These are phyloP conservation scores for Lissonota sp. DNA, from an alignment of 2,888 invertebrate genomes.

Conservation along the genomic window DNA sequence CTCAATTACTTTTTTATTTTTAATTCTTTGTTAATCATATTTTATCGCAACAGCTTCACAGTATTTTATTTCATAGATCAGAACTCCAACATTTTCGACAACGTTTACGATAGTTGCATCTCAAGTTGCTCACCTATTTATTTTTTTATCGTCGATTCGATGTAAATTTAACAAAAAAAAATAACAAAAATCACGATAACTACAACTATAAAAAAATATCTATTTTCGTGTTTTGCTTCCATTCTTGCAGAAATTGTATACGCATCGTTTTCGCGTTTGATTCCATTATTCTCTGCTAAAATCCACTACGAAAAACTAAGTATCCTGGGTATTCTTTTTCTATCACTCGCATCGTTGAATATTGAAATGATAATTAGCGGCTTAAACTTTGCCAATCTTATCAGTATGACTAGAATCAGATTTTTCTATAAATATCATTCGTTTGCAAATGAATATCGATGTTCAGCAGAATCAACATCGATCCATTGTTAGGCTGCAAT, in stretches of 20 bases:
- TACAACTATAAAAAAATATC: conserved; percentile 16
- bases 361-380: conserved; percentile 11
- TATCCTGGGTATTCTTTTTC: background rate
- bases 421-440: conserved; percentile 26
- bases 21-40: too few species aligned
- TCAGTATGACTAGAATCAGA: conserved; percentile 60
- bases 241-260: background rate
- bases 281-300: conserved; percentile 26
- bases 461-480: conserved; percentile 14
- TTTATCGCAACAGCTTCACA: too few species aligned
- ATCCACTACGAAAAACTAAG: conserved; percentile 35
- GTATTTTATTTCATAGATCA: too few species aligned
- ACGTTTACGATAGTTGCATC: too few species aligned
- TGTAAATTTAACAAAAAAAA: conserved; percentile 37
- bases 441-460: conserved; percentile 16
- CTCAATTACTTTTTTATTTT: too few species aligned
- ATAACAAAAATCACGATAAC: conserved; percentile 1
- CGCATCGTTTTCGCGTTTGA: background rate
- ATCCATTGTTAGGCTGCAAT: conserved; percentile 30
- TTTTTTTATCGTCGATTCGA: conserved; percentile 2
- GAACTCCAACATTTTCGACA: too few species aligned
- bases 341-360: conserved; percentile 12
- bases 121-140: background rate
- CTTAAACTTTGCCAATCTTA: conserved; percentile 45
- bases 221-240: background rate